Evolutionary conservation across 1,140 invertebrate genomes (phyloP).

Genomic region (Odontomachus brunneus): DNA sequence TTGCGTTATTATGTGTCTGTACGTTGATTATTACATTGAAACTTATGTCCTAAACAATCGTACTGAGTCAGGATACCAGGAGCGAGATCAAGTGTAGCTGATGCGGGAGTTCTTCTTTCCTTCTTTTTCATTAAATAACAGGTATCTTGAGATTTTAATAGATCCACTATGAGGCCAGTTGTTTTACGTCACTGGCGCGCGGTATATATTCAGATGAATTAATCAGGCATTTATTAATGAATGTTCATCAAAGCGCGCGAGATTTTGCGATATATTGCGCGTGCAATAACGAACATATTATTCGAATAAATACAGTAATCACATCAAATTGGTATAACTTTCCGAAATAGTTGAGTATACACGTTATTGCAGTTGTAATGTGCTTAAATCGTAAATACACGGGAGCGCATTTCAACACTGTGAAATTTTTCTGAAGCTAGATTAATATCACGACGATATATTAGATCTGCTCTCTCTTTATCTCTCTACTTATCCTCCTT

Average conservation of each 20-base stretch:
- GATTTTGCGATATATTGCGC: conserved; percentile 19
- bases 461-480: too few species aligned
- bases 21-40: too few species aligned
- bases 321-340: neutral
- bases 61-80: too few species aligned
- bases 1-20: too few species aligned
- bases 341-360: conserved; percentile 10
- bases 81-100: too few species aligned
- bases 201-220: conserved; percentile 41
- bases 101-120: neutral
- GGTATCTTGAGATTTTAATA: neutral
- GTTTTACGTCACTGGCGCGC: neutral
- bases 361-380: conserved; percentile 1
- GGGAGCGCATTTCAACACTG: neutral
- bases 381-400: neutral
- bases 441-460: too few species aligned
- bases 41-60: too few species aligned
- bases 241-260: conserved; percentile 15
- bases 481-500: too few species aligned
- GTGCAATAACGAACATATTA: conserved; percentile 36
- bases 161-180: conserved; percentile 3
- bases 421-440: too few species aligned
- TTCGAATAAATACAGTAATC: conserved; percentile 25
- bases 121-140: conserved; percentile 10
- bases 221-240: conserved; percentile 33